Conservation (phyloP, 1,140 invertebrate species). For the Calosoma granatense region DNA sequence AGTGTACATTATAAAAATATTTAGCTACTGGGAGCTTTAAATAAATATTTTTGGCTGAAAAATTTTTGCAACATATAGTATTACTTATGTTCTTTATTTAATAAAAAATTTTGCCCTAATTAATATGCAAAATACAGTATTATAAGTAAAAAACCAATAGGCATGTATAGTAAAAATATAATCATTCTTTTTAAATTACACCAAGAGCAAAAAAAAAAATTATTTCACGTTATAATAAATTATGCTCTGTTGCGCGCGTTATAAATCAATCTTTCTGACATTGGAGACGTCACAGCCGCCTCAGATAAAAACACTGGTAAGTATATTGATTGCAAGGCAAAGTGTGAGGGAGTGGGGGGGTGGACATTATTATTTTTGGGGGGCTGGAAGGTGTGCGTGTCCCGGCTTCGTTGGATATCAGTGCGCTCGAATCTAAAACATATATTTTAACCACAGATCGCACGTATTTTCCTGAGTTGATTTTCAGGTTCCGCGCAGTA, state of each 20-base stretch:
- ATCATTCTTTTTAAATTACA: background rate
- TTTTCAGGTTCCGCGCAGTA: background rate
- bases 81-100: too few relatives aligned
- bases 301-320: background rate
- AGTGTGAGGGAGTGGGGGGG: too few relatives aligned
- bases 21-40: too few relatives aligned
- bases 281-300: background rate
- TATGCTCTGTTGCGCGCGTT: background rate
- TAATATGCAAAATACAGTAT: too few relatives aligned
- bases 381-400: background rate
- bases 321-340: too few relatives aligned
- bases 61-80: too few relatives aligned
- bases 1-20: too few relatives aligned
- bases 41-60: too few relatives aligned
- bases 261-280: constrained; percentile 3
- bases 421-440: background rate
- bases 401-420: background rate
- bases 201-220: background rate
- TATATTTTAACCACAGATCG: background rate
- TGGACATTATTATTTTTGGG: constrained; percentile 5
- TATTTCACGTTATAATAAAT: background rate
- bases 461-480: background rate
- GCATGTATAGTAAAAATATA: background rate
- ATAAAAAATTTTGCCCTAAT: too few relatives aligned
- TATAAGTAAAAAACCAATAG: too few relatives aligned